Evolutionary conservation across 1,140 invertebrate genomes (phyloP).

Genomic region (Drosophila parvula): DNA sequence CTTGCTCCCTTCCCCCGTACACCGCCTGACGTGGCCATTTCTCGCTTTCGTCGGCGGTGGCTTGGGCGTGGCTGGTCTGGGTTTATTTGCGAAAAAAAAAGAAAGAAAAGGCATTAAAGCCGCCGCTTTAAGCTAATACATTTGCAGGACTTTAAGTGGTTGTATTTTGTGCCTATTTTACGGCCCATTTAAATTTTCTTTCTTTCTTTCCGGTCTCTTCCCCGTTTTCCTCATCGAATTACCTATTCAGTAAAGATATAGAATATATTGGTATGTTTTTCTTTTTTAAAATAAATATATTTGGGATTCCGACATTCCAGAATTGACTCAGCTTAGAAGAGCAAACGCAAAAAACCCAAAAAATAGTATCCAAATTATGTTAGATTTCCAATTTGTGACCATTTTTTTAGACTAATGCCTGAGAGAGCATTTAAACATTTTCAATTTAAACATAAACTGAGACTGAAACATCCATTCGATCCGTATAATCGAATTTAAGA

Average conservation of each 20-base stretch:
- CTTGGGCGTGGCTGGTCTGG: slow-evolving; percentile 42
- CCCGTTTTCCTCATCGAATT: background rate
- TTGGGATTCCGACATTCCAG: too few species aligned
- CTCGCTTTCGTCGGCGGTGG: background rate
- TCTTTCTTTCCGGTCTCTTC: background rate
- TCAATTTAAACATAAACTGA: too few species aligned
- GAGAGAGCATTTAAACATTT: too few species aligned
- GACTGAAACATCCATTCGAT: too few species aligned
- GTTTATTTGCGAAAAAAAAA: slow-evolving; percentile 3
- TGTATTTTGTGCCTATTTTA: background rate
- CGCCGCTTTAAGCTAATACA: background rate
- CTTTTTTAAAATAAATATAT: too few species aligned
- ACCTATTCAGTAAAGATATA: background rate
- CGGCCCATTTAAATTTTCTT: background rate
- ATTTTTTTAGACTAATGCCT: too few species aligned
- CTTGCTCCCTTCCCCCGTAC: background rate
- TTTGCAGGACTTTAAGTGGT: slow-evolving; percentile 11
- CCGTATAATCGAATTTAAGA: too few species aligned
- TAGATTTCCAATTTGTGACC: too few species aligned
- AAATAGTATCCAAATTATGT: too few species aligned
- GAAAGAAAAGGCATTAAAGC: slow-evolving; percentile 20
- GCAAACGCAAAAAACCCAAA: too few species aligned
- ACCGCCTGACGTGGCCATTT: background rate
- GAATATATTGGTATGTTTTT: too few species aligned
- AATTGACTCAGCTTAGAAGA: too few species aligned